These are phyloP conservation scores for Protonibea diacanthus DNA, from an alignment of 2,797 vertebrate species.

Conservation along the genomic window DNA sequence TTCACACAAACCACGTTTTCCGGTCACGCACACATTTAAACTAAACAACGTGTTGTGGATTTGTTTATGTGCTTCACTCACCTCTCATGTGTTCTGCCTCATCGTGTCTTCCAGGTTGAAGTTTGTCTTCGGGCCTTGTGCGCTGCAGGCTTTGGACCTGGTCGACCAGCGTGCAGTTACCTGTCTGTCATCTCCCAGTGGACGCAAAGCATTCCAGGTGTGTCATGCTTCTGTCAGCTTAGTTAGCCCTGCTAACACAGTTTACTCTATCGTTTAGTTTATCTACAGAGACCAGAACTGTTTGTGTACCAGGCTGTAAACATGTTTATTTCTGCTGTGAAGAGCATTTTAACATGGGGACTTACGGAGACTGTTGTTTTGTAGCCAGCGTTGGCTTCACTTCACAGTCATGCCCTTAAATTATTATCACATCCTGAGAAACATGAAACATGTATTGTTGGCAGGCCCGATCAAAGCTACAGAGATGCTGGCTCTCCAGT, in stretches of 20 bases:
- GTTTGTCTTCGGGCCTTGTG: constrained; percentile 92
- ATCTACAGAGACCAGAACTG: no score
- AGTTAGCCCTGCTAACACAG: neutral
- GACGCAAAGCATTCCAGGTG: constrained; percentile 92
- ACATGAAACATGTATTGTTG: no score
- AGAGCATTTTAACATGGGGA: no score
- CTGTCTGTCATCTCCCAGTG: constrained; percentile 89
- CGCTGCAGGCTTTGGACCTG: constrained; percentile 92
- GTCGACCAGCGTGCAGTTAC: constrained; percentile 91
- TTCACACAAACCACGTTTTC: neutral
- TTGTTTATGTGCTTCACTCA: neutral
- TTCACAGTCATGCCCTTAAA: no score
- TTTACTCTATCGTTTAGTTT: neutral
- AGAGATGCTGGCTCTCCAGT: no score
- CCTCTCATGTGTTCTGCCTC: neutral
- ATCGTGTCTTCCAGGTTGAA: constrained; percentile 85
- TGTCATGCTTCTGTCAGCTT: neutral
- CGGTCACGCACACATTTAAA: neutral
- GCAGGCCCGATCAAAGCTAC: no score
- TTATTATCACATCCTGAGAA: no score
- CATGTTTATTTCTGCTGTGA: no score
- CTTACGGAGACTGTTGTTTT: no score
- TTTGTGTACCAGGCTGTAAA: no score
- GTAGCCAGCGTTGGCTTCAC: no score
- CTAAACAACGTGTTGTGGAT: neutral